phyloP scores from a whole-genome alignment of 2,888 invertebrate species.

The Drosophila acutilabella region DNA sequence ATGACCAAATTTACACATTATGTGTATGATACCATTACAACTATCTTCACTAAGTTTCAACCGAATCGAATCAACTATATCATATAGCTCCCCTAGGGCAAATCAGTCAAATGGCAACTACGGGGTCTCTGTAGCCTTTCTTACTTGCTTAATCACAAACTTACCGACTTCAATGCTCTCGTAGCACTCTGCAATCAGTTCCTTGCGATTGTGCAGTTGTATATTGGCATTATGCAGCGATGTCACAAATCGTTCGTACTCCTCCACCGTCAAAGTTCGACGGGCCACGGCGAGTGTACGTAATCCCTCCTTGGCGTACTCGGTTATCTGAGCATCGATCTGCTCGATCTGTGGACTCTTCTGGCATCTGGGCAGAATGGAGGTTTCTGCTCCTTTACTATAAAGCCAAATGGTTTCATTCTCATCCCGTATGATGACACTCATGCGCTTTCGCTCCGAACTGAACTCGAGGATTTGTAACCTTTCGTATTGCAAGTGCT shows the following conservation, averaged over 20 bases:
- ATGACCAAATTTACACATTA: too few species aligned
- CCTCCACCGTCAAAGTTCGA: conserved; percentile 88
- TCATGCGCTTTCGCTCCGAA: conserved; percentile 96
- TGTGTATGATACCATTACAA: too few species aligned
- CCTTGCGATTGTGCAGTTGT: conserved; percentile 80
- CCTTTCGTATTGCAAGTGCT: conserved; percentile 87
- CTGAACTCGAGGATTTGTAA: conserved; percentile 94
- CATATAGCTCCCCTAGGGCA: too few species aligned
- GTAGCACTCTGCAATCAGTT: conserved; percentile 78
- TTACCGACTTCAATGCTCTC: conserved; percentile 82
- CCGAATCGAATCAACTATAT: too few species aligned
- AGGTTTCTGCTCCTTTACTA: conserved; percentile 93
- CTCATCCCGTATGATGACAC: conserved; percentile 91
- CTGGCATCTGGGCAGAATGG: conserved; percentile 88
- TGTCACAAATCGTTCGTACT: conserved; percentile 88
- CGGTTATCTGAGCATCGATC: conserved; percentile 86
- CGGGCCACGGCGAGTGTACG: conserved; percentile 94
- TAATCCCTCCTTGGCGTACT: conserved; percentile 89
- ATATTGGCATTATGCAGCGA: conserved; percentile 75
- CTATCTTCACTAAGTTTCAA: too few species aligned
- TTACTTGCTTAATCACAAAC: neutral
- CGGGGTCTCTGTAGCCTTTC: too few species aligned
- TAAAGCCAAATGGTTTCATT: conserved; percentile 87
- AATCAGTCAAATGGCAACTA: too few species aligned
- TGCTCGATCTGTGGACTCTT: conserved; percentile 82